Conservation (phyloP, 2,797 vertebrate genomes). For the Rhodeus uyekii region DNA sequence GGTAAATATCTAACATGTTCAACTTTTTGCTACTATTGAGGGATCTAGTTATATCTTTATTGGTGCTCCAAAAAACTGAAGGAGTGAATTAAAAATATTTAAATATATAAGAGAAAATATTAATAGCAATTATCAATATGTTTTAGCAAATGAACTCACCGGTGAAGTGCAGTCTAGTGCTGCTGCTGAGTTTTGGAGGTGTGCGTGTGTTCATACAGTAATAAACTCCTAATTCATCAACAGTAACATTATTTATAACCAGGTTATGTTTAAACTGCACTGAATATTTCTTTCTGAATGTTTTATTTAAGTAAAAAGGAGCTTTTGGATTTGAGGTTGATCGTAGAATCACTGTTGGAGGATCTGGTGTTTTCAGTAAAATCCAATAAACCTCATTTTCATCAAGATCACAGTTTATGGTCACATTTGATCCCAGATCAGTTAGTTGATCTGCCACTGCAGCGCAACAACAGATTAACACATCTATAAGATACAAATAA, state of each 20-base stretch:
- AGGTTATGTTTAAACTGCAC: rapidly evolving
- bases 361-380: conserved; percentile 15
- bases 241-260: neutral
- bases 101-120: neutral
- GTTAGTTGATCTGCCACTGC: conserved; percentile 11
- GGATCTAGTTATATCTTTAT: neutral
- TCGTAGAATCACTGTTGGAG: conserved; percentile 25
- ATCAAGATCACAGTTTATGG: conserved; percentile 35
- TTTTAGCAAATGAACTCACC: neutral
- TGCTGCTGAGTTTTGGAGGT: neutral
- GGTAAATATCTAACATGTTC: neutral
- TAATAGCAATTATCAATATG: neutral
- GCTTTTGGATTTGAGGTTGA: rapidly evolving
- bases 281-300: neutral
- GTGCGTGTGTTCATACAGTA: neutral
- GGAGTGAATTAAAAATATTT: neutral
- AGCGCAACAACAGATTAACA: neutral
- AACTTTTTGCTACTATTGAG: neutral
- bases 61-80: neutral
- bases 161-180: conserved; percentile 23
- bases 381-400: neutral
- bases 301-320: neutral
- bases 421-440: conserved; percentile 38
- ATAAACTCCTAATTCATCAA: conserved; percentile 48
- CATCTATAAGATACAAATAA: neutral